phyloP scores from a whole-genome alignment of 2,113 vertebrate species.

The Laticauda laticaudata region DNA sequence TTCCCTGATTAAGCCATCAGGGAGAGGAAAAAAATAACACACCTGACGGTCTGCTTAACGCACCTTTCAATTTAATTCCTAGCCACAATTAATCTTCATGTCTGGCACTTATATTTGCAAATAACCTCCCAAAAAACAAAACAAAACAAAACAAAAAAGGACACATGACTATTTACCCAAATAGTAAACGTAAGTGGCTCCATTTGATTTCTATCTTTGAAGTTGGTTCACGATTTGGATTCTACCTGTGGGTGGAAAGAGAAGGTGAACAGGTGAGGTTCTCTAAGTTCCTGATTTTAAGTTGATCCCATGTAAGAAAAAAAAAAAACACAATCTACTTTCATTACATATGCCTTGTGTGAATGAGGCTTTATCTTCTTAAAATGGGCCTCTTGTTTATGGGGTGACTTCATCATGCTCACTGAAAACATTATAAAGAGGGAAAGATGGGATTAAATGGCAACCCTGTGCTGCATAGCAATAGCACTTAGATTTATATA shows the following conservation, averaged over 20 bases:
- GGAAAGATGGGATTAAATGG: slow-evolving; percentile 67
- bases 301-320: accelerated
- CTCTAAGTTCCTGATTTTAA: not conserved
- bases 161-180: not conserved
- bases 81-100: slow-evolving; percentile 7
- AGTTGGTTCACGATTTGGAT: not conserved
- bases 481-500: no score
- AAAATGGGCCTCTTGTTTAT: slow-evolving; percentile 61
- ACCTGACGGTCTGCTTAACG: accelerated
- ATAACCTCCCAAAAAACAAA: not conserved
- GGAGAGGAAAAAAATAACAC: not conserved
- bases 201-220: no score
- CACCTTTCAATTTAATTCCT: not conserved
- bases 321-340: slow-evolving; percentile 36
- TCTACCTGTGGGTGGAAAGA: not conserved
- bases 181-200: not conserved
- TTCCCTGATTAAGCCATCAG: not conserved
- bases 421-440: slow-evolving; percentile 74
- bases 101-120: not conserved
- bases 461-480: slow-evolving; percentile 23
- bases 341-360: slow-evolving; percentile 31
- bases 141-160: not conserved
- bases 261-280: not conserved
- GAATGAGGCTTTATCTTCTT: slow-evolving; percentile 62
- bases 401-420: slow-evolving; percentile 65